Evolutionary conservation across 2,888 invertebrate species (phyloP).

Genomic region (Acanthococcus lagerstroemiae): DNA sequence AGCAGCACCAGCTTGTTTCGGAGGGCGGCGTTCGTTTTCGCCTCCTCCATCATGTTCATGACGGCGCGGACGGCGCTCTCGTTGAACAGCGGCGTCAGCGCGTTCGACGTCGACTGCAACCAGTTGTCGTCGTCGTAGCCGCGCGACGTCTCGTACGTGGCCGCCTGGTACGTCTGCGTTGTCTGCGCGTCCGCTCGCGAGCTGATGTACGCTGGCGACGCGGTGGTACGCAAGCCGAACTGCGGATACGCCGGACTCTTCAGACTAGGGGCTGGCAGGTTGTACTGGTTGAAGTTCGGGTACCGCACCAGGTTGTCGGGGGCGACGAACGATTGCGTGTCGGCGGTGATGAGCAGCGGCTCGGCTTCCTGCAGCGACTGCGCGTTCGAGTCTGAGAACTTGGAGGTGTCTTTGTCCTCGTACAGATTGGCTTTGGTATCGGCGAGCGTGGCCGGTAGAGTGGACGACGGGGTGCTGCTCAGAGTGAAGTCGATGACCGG

Average conservation of each 20-base stretch:
- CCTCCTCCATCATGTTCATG: conserved; percentile 71
- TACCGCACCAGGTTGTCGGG: conserved; percentile 35
- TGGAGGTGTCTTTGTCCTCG: neutral
- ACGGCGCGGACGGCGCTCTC: conserved; percentile 62
- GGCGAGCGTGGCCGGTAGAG: neutral
- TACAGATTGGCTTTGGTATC: conserved; percentile 21
- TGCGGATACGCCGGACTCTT: conserved; percentile 25
- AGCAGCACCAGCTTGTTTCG: conserved; percentile 51
- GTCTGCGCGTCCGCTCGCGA: conserved; percentile 1
- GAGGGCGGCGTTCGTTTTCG: conserved; percentile 43
- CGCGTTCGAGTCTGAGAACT: neutral
- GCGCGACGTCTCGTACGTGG: neutral
- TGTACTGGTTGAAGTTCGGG: neutral
- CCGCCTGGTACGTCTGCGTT: neutral
- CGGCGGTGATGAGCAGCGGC: conserved; percentile 35
- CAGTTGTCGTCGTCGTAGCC: no score
- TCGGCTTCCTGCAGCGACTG: conserved; percentile 32
- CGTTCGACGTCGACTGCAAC: neutral
- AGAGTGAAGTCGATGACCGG: conserved; percentile 32
- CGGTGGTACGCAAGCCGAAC: conserved; percentile 26
- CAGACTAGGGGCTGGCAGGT: conserved; percentile 4
- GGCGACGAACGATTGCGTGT: conserved; percentile 38
- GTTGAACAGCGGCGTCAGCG: conserved; percentile 48
- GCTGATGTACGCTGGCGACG: neutral
- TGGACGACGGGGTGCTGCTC: conserved; percentile 20